Evolutionary conservation across 2,888 invertebrate species (phyloP).

Genomic region (Didymodactylos carnosus): DNA sequence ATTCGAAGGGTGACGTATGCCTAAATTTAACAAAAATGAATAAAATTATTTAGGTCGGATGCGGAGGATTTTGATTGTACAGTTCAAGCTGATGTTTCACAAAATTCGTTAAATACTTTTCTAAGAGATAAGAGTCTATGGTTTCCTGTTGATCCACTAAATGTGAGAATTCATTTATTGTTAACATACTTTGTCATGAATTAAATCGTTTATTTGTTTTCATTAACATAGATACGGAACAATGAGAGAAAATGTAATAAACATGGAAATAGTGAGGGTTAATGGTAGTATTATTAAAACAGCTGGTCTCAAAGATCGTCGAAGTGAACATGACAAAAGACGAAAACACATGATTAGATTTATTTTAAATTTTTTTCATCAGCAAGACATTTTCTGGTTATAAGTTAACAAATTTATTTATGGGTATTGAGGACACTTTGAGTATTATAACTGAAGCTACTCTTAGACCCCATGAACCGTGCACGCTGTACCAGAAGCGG

Average conservation of each 20-base stretch:
- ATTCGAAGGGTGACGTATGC: constrained; percentile 35
- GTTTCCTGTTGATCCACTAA: constrained; percentile 39
- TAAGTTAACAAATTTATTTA: constrained; percentile 40
- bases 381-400: constrained; percentile 40
- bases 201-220: too few relatives aligned
- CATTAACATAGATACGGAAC: constrained; percentile 26
- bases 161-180: too few relatives aligned
- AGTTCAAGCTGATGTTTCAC: constrained; percentile 38
- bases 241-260: constrained; percentile 38
- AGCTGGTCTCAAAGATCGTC: constrained; percentile 28
- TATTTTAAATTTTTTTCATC: too few relatives aligned
- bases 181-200: too few relatives aligned
- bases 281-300: constrained; percentile 36
- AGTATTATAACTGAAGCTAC: constrained; percentile 40
- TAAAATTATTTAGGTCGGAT: constrained; percentile 32
- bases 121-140: constrained; percentile 37
- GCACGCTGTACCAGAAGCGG: constrained; percentile 36
- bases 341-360: too few relatives aligned
- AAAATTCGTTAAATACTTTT: constrained; percentile 34
- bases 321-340: too few relatives aligned
- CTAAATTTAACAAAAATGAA: constrained; percentile 36
- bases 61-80: constrained; percentile 38
- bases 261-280: constrained; percentile 36
- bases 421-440: constrained; percentile 41
- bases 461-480: constrained; percentile 35